Evolutionary conservation across 92 coral and sea anemone species (phyloP), one percentile per base, ranked within the genome.

Genomic region (Siderastrea radians): DNA sequence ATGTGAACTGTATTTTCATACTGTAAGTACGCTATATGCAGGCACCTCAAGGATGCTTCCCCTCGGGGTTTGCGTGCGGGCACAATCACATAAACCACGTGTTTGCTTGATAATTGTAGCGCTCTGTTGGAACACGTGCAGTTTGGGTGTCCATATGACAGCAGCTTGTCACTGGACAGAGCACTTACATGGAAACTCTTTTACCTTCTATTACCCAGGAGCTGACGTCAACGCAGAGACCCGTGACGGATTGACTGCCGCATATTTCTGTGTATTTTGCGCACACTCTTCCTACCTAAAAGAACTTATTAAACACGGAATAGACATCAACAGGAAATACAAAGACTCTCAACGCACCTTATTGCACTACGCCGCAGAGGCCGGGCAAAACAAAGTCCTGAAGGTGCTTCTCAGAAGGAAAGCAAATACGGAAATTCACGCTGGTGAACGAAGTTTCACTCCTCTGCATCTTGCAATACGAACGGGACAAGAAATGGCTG

Each of bases 201-300:
- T 26, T 26, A 26, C 38, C 38, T 26, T 49, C 15, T 14, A 6
- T 50, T 15, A 10, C 19, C 65, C 45, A 95, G 98, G 94, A 8
- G 98, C 96, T 10, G 90, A 95, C 52, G 79, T 91, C 80, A 95
- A 95, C 57, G 89, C 93, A 11, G 91, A 94, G 38, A 89, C 96
- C 12, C 80, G 87, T 16, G 94, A 92, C 45, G 93, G 92, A 17
- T 65, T 89, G 15, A 92, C 96, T 13, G 93, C 96, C 0, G 96
- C 96, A 14, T 90, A 84, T 3, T 78, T 91, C 45, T 72, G 93
- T 48, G 73, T 94, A 19, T 68, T 88, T 62, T 84, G 94, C 45
- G 98, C 95, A 51, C 90, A 92, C 38, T 65, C 86, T 6, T 78
- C 92, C 68, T 93, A 90, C 65, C 81, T 95, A 10, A 87, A 89